phyloP scores from a whole-genome alignment of 2,113 vertebrate genomes.

The Phalacrocorax pelagicus region DNA sequence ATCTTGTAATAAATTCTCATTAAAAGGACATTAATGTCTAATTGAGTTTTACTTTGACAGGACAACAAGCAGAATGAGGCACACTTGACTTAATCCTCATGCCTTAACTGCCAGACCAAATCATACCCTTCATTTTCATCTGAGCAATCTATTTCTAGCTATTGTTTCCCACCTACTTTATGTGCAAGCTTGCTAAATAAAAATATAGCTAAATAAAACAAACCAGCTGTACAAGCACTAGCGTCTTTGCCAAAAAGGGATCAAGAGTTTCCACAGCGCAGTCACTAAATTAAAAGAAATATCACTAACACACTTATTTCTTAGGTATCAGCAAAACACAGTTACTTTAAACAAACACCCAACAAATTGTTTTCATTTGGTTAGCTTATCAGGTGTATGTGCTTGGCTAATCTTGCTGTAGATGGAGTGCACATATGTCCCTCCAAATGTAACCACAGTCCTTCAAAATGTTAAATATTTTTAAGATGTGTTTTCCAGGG shows the following conservation, averaged over 20 bases:
- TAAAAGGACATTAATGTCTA: background rate
- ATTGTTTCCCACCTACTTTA: slow-evolving; percentile 37
- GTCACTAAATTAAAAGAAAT: background rate
- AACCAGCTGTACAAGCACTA: background rate
- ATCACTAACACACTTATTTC: background rate
- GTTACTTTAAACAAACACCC: background rate
- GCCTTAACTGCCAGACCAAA: slow-evolving; percentile 33
- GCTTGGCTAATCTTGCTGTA: background rate
- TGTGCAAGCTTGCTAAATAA: slow-evolving; percentile 42
- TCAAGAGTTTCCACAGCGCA: background rate
- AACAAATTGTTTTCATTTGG: background rate
- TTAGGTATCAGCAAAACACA: background rate
- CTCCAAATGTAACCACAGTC: background rate
- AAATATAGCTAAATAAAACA: slow-evolving; percentile 29
- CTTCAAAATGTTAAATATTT: background rate
- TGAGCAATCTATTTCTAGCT: slow-evolving; percentile 22
- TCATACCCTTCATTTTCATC: background rate
- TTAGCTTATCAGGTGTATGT: background rate
- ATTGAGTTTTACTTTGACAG: slow-evolving; percentile 6
- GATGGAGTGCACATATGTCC: fast-evolving
- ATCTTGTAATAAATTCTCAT: slow-evolving; percentile 14
- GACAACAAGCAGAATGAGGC: background rate
- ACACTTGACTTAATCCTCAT: slow-evolving; percentile 24
- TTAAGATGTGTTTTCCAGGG: background rate
- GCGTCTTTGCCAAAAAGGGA: background rate